A percentile compares a stretch with the other conserved stretches of the same genome.
phyloP scores from a whole-genome alignment of 2,113 vertebrate genomes.

The Lipophrys pholis region DNA sequence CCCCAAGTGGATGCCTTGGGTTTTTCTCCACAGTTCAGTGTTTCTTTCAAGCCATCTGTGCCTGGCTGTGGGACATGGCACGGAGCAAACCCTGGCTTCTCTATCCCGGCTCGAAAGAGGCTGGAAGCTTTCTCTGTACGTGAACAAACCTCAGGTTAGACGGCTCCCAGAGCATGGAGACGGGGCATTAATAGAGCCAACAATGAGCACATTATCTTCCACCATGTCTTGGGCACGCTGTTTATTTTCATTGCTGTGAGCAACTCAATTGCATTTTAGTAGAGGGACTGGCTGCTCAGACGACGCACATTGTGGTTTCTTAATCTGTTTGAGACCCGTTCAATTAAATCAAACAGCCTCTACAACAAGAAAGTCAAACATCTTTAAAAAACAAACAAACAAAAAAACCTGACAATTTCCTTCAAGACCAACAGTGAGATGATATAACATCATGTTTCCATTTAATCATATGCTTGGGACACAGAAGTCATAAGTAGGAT shows the following conservation, averaged over 20 bases:
- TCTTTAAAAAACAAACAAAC: neutral
- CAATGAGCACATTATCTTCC: constrained; percentile 13
- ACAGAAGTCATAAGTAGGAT: constrained; percentile 56
- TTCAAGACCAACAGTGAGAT: constrained; percentile 46
- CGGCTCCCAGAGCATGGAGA: constrained; percentile 38
- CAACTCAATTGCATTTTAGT: neutral
- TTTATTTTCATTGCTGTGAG: constrained; percentile 32
- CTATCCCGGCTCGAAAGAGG: constrained; percentile 44
- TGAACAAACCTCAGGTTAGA: constrained; percentile 59
- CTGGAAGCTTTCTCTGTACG: constrained; percentile 51
- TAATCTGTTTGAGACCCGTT: neutral
- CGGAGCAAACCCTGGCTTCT: constrained; percentile 51
- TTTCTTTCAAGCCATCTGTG: constrained; percentile 81
- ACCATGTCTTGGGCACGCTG: constrained; percentile 8
- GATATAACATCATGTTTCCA: constrained; percentile 54
- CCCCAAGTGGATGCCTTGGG: constrained; percentile 65
- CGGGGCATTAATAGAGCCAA: constrained; percentile 29
- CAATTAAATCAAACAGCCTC: neutral
- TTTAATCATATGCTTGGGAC: constrained; percentile 70
- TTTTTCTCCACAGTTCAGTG: constrained; percentile 67
- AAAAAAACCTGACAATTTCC: constrained; percentile 30
- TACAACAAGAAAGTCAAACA: constrained; percentile 6
- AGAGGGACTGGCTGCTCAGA: constrained; percentile 11
- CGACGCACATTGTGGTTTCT: constrained; percentile 19
- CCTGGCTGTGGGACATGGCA: constrained; percentile 73